Percentiles rank a stretch among this genome's conserved stretches.
Conservation (phyloP, 92 coral and sea anemone genomes). For the Phenganax marumi region DNA sequence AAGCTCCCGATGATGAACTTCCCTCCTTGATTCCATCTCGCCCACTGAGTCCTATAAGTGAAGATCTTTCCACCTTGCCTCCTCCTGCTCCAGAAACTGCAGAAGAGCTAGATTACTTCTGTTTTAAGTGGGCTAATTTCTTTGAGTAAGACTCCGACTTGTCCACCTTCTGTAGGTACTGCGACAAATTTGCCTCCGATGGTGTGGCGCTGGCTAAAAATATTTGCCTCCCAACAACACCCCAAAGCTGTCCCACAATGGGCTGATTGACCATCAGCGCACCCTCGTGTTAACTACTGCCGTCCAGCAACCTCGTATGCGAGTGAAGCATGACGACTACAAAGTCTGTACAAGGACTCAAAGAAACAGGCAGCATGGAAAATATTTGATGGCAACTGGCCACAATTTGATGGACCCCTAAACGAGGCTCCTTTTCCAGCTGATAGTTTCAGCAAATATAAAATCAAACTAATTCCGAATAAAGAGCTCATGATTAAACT, state of each 20-base stretch:
- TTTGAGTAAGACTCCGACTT: not conserved
- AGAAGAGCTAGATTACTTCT: not conserved
- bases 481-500: too few species aligned
- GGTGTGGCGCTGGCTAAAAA: not conserved
- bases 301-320: not conserved
- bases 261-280: too few species aligned
- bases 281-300: not conserved
- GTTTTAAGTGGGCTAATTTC: not conserved
- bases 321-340: not conserved
- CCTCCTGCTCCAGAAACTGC: not conserved
- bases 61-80: not conserved
- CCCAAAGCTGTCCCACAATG: too few species aligned
- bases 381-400: not conserved
- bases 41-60: not conserved
- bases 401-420: not conserved
- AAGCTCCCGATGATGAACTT: too few species aligned
- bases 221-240: not conserved
- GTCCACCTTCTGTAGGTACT: not conserved
- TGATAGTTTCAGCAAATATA: too few species aligned
- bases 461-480: too few species aligned
- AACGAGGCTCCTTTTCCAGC: not conserved
- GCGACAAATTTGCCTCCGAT: not conserved
- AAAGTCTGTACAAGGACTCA: not conserved
- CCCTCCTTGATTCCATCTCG: too few species aligned
- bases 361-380: conserved; percentile 11